Conservation (phyloP, 2,113 vertebrate species). For the Lonchura striata region DNA sequence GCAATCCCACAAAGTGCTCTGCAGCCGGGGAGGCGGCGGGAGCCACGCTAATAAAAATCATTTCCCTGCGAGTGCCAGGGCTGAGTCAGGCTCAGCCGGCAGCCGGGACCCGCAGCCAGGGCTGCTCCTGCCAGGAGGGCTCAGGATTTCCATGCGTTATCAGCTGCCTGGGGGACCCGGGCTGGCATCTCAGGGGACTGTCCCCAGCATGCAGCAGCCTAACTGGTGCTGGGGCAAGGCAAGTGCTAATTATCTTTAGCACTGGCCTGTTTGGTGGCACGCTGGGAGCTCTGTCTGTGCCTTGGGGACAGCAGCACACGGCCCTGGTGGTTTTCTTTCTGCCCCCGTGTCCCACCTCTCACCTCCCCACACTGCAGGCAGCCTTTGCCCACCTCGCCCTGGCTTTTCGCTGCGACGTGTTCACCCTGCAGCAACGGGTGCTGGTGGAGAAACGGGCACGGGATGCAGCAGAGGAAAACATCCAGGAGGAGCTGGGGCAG, state of each 20-base stretch:
- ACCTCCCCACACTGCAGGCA: constrained; percentile 24
- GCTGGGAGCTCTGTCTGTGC: not conserved
- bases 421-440: constrained; percentile 82
- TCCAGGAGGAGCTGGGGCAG: constrained; percentile 80
- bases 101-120: not conserved
- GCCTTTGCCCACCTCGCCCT: constrained; percentile 81
- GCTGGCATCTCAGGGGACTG: not conserved
- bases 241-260: not conserved
- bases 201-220: not conserved
- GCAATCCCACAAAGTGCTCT: not conserved
- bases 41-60: not conserved
- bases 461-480: constrained; percentile 82
- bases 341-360: not conserved
- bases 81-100: not conserved
- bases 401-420: constrained; percentile 81
- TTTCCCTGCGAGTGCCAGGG: not conserved
- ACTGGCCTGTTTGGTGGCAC: not conserved
- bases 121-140: constrained; percentile 12
- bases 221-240: not conserved
- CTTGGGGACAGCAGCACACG: not conserved
- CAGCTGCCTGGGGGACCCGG: not conserved
- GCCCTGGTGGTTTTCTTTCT: not conserved
- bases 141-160: not conserved
- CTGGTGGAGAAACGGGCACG: constrained; percentile 82
- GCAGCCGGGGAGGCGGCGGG: not conserved